A percentile compares a stretch with the other conserved stretches of the same genome.
phyloP scores from a whole-genome alignment of 2,797 vertebrate genomes.

The Brachyrhaphis roseni region DNA sequence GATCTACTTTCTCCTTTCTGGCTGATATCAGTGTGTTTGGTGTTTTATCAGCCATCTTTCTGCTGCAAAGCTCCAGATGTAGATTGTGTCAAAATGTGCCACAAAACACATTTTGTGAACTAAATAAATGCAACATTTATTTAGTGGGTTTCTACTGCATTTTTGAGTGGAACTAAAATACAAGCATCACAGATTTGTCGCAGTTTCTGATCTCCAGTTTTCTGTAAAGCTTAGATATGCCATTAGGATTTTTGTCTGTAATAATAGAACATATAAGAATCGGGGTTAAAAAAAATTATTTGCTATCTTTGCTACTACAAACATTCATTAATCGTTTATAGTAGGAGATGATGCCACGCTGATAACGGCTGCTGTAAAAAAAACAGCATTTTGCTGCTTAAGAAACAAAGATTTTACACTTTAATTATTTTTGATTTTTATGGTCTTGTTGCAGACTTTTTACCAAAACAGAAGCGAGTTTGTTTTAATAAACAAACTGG shows the following conservation, averaged over 20 bases:
- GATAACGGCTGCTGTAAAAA: neutral
- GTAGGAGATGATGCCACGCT: neutral
- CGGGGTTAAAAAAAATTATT: neutral
- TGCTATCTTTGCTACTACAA: neutral
- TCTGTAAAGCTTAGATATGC: neutral
- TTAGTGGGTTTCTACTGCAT: neutral
- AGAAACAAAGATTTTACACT: neutral
- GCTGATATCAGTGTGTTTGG: neutral
- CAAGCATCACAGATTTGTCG: neutral
- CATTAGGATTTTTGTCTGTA: neutral
- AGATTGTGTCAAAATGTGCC: slow-evolving; percentile 5
- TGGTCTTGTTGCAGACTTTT: neutral
- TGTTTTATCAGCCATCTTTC: slow-evolving; percentile 17
- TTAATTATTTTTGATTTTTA: neutral
- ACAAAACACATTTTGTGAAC: neutral
- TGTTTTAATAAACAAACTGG: too few species aligned
- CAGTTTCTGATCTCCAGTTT: neutral
- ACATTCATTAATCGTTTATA: neutral
- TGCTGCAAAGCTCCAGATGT: slow-evolving; percentile 14
- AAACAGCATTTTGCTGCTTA: neutral
- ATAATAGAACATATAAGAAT: neutral
- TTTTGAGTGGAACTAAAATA: neutral
- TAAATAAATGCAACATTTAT: neutral
- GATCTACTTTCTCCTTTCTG: slow-evolving; percentile 13
- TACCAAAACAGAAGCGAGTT: neutral